Conservation (phyloP, 2,113 vertebrate species). For the Craseonycteris thonglongyai region DNA sequence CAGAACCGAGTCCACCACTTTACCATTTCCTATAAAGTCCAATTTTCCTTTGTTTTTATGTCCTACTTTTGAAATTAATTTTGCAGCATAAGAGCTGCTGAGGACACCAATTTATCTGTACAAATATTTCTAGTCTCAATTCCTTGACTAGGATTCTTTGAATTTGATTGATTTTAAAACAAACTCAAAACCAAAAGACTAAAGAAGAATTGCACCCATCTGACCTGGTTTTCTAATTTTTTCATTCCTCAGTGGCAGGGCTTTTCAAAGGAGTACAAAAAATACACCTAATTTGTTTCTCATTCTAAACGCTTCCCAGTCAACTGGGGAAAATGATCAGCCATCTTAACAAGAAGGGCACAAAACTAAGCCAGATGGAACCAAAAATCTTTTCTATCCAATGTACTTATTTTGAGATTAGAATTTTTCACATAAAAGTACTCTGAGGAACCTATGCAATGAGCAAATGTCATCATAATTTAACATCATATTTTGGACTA, state of each 20-base stretch:
- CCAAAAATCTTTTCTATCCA: not conserved
- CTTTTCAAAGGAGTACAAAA: constrained; percentile 18
- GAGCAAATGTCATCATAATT: not conserved
- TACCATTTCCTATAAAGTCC: constrained; percentile 11
- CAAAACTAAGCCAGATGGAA: not conserved
- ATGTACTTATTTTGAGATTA: not conserved
- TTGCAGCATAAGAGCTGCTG: not conserved
- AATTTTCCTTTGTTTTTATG: not conserved
- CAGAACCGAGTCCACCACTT: not conserved
- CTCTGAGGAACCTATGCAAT: not conserved
- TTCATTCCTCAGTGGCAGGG: not conserved
- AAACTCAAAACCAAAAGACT: constrained; percentile 21
- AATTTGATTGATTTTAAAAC: not conserved
- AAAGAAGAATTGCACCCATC: not conserved
- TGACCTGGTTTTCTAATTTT: constrained; percentile 13
- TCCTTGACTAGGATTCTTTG: not conserved
- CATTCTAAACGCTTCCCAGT: constrained; percentile 27
- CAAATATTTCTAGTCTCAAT: constrained; percentile 3
- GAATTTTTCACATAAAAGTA: constrained; percentile 12
- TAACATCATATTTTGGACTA: not conserved
- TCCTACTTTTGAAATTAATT: constrained; percentile 11
- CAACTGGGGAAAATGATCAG: not conserved
- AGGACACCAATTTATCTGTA: not conserved
- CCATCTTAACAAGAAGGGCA: not conserved
- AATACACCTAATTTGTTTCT: not conserved